Evolutionary conservation across 1,140 invertebrate species (phyloP), one percentile per base, ranked within the genome.

Genomic region (Zaprionus ornatus): DNA sequence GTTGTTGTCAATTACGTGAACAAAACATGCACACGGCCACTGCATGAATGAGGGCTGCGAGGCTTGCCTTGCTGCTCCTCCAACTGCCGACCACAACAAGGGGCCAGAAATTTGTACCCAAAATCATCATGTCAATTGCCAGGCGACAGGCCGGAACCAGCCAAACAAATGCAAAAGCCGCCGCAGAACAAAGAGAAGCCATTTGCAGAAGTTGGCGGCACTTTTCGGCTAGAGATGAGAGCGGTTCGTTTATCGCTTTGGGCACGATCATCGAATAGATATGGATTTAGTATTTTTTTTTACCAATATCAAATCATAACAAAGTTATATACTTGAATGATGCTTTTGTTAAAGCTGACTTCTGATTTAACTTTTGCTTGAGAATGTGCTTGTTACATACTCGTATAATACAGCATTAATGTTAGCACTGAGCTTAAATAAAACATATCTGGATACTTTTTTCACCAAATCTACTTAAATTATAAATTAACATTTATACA

Each of bases 1-100:
- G 83, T 82, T 86, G 83, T 87, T 87, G 83, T 88, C 83, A 87
- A 88, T 87, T 88, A 87, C 70, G 80, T 80, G 82, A 88, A 83
- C 83, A 87, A 87, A 87, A 87, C 84, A 83, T 82, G 77, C 66
- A 68, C 57, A 60, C 80, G 50, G 71, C 17, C 61, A n/a, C 25
- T 63, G 57, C 66, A 73, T 79, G 62, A 83, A 74, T 80, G 77
- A 55, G 74, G 35, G 17, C 42, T 55, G 57, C 63, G 42, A 32
- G 12, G 42, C 40, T 45, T 9, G 48, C 67, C 37, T 10, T 13
- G 21, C n/a, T 52, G 35, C 9, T 23, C 1, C 61, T 55, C 40
- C 55, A 64, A 40, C 70, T 74, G 52, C 66, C 72, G 73, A 79
- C 77, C 68, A 66, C 66, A 66, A 65, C 76, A 82, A 71, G 55